Conservation (phyloP, 2,113 vertebrate species). For the Amia ocellicauda region DNA sequence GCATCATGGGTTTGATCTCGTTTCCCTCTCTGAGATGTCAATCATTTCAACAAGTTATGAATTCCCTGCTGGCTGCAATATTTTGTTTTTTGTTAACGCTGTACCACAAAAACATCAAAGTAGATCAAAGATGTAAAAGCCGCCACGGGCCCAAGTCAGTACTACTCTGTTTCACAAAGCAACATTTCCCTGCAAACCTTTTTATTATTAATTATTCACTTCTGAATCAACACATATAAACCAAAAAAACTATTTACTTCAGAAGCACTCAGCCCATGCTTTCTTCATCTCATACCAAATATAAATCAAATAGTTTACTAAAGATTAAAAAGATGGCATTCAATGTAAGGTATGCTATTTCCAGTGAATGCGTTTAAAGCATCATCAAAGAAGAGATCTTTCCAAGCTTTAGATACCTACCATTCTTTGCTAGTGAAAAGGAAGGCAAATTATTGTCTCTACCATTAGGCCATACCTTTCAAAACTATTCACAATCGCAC, state of each 20-base stretch:
- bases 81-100: slow-evolving; percentile 28
- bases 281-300: background rate
- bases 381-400: too few species aligned
- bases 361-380: too few species aligned
- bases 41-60: background rate
- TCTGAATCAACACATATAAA: background rate
- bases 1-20: background rate
- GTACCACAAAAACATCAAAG: slow-evolving; percentile 27
- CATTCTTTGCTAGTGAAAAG: too few species aligned
- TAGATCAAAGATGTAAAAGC: background rate
- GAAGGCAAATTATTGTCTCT: too few species aligned
- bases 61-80: background rate
- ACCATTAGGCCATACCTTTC: too few species aligned
- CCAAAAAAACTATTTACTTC: background rate
- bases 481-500: too few species aligned
- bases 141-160: background rate
- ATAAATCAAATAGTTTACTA: background rate
- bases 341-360: too few species aligned
- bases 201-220: background rate
- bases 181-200: background rate
- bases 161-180: background rate
- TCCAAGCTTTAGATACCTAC: too few species aligned
- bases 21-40: background rate
- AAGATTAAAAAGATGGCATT: too few species aligned
- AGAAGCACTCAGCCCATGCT: background rate